Percentiles rank a stretch among this genome's conserved stretches.
These are phyloP conservation scores for Paracanthobrama guichenoti DNA, from an alignment of 2,113 vertebrate species.

Conservation along the genomic window DNA sequence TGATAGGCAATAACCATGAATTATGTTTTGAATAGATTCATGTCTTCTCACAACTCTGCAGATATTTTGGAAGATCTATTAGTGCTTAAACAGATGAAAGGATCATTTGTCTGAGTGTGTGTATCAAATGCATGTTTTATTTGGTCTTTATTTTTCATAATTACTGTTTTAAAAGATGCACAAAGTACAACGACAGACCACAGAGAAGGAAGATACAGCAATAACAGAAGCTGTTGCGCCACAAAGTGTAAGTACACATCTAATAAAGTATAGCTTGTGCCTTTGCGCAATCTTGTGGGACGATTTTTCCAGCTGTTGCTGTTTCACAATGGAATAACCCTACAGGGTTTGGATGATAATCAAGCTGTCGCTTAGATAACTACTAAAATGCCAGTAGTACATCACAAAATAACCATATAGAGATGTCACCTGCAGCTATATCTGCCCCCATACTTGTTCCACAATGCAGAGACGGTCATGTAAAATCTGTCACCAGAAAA, in stretches of 20 bases:
- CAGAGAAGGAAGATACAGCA: constrained; percentile 16
- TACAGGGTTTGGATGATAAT: not conserved
- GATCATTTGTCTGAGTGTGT: no score
- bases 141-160: no score
- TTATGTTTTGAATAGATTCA: not conserved
- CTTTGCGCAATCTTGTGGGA: not conserved
- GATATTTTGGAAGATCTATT: not conserved
- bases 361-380: not conserved
- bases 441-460: not conserved
- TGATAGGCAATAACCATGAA: not conserved
- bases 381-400: not conserved
- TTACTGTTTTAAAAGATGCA: constrained; percentile 4
- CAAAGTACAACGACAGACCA: constrained; percentile 5
- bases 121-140: no score
- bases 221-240: not conserved
- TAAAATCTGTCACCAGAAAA: not conserved
- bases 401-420: not conserved
- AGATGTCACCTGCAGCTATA: not conserved
- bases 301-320: constrained; percentile 11
- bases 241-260: constrained; percentile 4
- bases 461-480: not conserved
- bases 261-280: not conserved
- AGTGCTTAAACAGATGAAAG: not conserved
- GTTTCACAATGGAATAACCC: not conserved
- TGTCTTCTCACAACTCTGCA: not conserved